phyloP scores from a whole-genome alignment of 2,113 vertebrate species.

The Odocoileus virginianus region DNA sequence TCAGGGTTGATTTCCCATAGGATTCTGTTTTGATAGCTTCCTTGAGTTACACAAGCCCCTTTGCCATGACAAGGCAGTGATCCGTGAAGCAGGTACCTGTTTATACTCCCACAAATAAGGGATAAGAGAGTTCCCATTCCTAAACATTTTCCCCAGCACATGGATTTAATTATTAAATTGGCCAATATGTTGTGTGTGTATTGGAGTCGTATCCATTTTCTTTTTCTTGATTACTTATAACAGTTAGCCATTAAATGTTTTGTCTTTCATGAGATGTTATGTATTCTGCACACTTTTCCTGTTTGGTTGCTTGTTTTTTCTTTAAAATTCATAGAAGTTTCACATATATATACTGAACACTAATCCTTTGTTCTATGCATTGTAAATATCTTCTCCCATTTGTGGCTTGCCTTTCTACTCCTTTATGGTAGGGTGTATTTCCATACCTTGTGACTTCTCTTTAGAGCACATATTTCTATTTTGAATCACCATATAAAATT shows the following conservation, averaged over 20 bases:
- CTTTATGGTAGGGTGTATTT: not conserved
- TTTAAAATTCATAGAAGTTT: not conserved
- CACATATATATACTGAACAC: not conserved
- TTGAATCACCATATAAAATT: not conserved
- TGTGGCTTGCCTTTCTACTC: not conserved
- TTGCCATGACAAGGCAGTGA: not conserved
- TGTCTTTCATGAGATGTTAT: not conserved
- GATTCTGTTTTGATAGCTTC: not conserved
- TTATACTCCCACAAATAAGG: not conserved
- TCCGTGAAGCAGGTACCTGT: not conserved
- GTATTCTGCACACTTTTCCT: not conserved
- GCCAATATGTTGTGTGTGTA: not conserved
- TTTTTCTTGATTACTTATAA: not conserved
- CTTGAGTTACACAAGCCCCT: not conserved
- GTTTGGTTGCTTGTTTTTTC: not conserved
- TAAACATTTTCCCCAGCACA: not conserved
- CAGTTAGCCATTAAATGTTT: not conserved
- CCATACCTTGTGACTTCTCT: not conserved
- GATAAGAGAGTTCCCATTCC: not conserved
- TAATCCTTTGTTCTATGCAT: not conserved
- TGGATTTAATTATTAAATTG: not conserved
- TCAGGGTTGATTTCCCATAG: not conserved
- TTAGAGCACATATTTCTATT: not conserved
- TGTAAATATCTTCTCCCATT: not conserved
- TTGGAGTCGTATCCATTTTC: not conserved